Evolutionary conservation across 2,113 vertebrate genomes (phyloP), one percentile per base, ranked within the genome.

Genomic region (Nanorana parkeri): DNA sequence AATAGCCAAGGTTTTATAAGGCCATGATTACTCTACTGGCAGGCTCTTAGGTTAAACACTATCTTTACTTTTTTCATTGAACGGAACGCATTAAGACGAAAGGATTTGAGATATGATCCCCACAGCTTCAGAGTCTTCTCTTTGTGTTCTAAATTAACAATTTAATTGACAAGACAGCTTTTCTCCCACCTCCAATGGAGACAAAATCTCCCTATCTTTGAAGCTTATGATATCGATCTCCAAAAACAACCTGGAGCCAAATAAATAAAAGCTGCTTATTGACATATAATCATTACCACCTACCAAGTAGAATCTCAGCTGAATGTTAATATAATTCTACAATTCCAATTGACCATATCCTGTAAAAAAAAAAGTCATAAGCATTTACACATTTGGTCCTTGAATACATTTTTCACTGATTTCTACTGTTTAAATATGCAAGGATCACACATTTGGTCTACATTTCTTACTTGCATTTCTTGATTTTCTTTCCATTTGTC

Each of bases 71-170:
- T 60, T 75, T 75, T 77, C 74, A 77, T 63, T 77, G 74, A 77
- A 36, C 74, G 41, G 32, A 77, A 28, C 74, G 64, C 74, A 77
- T 77, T 77, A 77, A 65, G 74, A 77, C 36, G 74, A 77, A 65
- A 77, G 60, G 74, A 77, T 77, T 77, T 77, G 74, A 51, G 74
- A 77, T 65, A 77, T 77, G 74, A 77, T 77, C 36, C 74, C 74
- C 74, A 77, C 74, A 77, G 74, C 74, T 77, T 77, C 74, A 64
- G 74, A 64, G 60, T 47, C 32, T 77, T 77, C 36, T 51, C 74
- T 77, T 63, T 65, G n/a, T 65, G 64, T 52, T 47, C 64, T 65
- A 77, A 64, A 77, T 65, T 77, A 65, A 58, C 74, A 77, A 24
- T 77, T 77, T 77, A 77, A 77, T 77, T 77, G 74, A 77, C 74